Evolutionary conservation across 1,140 invertebrate species (phyloP).

Genomic region (Ostrea denselamellosa): DNA sequence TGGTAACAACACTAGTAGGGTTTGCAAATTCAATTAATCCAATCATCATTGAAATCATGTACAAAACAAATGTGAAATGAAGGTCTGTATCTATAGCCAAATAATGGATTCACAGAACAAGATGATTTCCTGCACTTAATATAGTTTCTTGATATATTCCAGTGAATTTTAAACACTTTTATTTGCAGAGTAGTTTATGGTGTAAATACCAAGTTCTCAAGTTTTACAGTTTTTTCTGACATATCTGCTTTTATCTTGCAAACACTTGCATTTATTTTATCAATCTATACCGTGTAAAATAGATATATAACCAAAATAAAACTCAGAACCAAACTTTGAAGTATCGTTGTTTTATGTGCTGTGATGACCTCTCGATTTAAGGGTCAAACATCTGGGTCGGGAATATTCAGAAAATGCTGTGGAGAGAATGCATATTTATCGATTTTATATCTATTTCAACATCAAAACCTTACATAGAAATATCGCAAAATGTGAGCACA

Average conservation of each 20-base stretch:
- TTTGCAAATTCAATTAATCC: too few species aligned
- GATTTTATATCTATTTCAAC: conserved; percentile 34
- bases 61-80: too few species aligned
- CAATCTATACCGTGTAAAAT: conserved; percentile 24
- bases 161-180: too few species aligned
- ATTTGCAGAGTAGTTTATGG: background rate
- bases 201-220: background rate
- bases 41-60: too few species aligned
- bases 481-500: background rate
- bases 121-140: too few species aligned
- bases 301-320: conserved; percentile 31
- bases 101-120: too few species aligned
- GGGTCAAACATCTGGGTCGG: conserved; percentile 4
- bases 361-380: conserved; percentile 25
- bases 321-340: conserved; percentile 1
- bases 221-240: background rate
- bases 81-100: too few species aligned
- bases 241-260: background rate
- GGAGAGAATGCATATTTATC: conserved; percentile 5
- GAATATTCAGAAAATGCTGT: conserved; percentile 11
- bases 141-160: too few species aligned
- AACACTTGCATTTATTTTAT: conserved; percentile 38
- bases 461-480: conserved; percentile 26
- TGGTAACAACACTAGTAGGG: background rate
- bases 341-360: background rate